Conservation (phyloP, 2,797 vertebrate genomes). For the Coreius guichenoti region DNA sequence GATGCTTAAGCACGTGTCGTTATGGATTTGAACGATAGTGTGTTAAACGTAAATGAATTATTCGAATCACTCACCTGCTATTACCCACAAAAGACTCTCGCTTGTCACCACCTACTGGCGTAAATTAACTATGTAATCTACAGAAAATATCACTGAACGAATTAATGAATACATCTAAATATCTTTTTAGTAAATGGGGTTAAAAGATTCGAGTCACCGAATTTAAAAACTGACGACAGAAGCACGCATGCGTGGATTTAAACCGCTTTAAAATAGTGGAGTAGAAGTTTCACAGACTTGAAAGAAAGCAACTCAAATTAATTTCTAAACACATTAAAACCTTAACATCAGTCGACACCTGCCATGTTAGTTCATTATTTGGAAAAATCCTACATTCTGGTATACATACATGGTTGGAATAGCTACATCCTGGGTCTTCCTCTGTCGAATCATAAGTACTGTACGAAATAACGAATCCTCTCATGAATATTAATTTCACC, state of each 20-base stretch:
- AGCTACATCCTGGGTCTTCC: background rate
- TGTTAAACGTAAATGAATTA: background rate
- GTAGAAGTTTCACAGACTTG: background rate
- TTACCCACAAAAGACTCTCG: background rate
- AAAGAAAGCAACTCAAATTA: background rate
- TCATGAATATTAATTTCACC: conserved; percentile 7
- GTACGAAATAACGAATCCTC: background rate
- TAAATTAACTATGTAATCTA: background rate
- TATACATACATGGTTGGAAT: background rate
- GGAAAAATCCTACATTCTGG: background rate
- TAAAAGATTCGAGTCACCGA: background rate
- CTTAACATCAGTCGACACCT: background rate
- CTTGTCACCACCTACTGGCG: background rate
- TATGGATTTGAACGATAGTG: background rate
- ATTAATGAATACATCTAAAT: background rate
- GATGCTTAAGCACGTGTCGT: background rate
- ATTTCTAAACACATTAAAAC: background rate
- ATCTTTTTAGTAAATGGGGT: background rate
- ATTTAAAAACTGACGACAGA: background rate
- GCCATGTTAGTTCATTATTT: background rate
- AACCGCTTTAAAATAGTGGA: background rate
- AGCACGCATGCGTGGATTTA: background rate
- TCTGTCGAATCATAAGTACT: background rate
- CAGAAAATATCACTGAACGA: background rate
- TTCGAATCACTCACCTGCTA: background rate